Evolutionary conservation across 2,888 invertebrate species (phyloP).

Genomic region (Torymus texanus): DNA sequence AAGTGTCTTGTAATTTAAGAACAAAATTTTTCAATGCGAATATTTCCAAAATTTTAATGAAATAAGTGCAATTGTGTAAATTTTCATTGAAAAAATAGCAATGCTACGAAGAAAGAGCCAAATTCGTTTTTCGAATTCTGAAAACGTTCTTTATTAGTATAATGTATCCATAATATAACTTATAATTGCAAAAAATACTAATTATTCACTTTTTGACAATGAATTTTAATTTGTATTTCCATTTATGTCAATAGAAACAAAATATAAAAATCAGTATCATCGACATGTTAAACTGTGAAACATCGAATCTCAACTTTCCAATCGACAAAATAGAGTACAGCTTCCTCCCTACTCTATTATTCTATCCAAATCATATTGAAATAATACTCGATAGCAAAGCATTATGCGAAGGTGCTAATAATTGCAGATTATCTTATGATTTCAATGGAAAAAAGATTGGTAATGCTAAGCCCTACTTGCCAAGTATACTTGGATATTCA

Average conservation of each 20-base stretch:
- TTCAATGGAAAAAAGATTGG: conserved; percentile 38
- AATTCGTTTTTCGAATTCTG: too few species aligned
- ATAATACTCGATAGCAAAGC: conserved; percentile 32
- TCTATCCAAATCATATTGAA: conserved; percentile 16
- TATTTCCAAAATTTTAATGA: too few species aligned
- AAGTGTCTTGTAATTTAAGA: too few species aligned
- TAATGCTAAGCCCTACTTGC: conserved; percentile 6
- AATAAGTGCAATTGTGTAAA: too few species aligned
- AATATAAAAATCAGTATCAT: conserved; percentile 20
- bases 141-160: too few species aligned
- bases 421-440: conserved; percentile 36
- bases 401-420: conserved; percentile 4
- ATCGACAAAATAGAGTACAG: conserved; percentile 29
- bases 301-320: not conserved
- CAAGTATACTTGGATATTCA: conserved; percentile 15
- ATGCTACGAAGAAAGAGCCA: too few species aligned
- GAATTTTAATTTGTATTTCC: too few species aligned
- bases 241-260: conserved; percentile 7
- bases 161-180: too few species aligned
- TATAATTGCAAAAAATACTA: too few species aligned
- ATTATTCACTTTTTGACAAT: too few species aligned
- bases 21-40: too few species aligned
- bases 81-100: too few species aligned
- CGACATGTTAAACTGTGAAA: conserved; percentile 23
- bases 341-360: conserved; percentile 25